phyloP scores from a whole-genome alignment of 2,113 vertebrate genomes.

The Sceloporus undulatus region DNA sequence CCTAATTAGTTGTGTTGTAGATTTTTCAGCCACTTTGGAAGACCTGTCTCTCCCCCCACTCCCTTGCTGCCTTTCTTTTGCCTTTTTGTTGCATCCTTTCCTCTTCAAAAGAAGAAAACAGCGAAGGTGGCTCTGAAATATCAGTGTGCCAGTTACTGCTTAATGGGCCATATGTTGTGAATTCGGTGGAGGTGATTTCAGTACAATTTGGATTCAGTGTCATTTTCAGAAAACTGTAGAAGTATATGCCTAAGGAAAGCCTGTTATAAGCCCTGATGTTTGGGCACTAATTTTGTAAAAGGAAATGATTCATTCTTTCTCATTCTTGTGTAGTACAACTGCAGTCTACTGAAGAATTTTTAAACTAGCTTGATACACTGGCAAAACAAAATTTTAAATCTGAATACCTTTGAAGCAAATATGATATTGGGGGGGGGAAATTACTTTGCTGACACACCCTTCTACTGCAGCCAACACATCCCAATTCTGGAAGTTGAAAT shows the following conservation, averaged over 20 bases:
- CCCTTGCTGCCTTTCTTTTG: constrained; percentile 10
- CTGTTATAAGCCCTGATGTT: constrained; percentile 15
- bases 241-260: constrained; percentile 5
- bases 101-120: constrained; percentile 28
- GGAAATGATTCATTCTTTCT: not conserved
- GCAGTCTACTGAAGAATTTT: not conserved
- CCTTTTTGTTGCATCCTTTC: constrained; percentile 47
- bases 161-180: constrained; percentile 27
- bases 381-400: not conserved
- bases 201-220: constrained; percentile 26
- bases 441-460: not conserved
- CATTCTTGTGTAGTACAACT: not conserved
- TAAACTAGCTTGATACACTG: not conserved
- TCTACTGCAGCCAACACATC: too few relatives aligned
- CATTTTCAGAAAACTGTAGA: constrained; percentile 14
- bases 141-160: constrained; percentile 12
- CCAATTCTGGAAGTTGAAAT: not conserved
- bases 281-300: constrained; percentile 10
- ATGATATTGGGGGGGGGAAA: not conserved
- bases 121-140: constrained; percentile 35
- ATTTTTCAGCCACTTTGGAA: constrained; percentile 66
- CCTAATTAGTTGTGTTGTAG: constrained; percentile 65
- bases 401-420: not conserved
- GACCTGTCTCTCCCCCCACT: constrained; percentile 50
- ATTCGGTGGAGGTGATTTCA: constrained; percentile 28